A percentile compares a stretch with the other conserved stretches of the same genome.
phyloP scores from a whole-genome alignment of 2,113 vertebrate species.

The Eurystomus gularis region DNA sequence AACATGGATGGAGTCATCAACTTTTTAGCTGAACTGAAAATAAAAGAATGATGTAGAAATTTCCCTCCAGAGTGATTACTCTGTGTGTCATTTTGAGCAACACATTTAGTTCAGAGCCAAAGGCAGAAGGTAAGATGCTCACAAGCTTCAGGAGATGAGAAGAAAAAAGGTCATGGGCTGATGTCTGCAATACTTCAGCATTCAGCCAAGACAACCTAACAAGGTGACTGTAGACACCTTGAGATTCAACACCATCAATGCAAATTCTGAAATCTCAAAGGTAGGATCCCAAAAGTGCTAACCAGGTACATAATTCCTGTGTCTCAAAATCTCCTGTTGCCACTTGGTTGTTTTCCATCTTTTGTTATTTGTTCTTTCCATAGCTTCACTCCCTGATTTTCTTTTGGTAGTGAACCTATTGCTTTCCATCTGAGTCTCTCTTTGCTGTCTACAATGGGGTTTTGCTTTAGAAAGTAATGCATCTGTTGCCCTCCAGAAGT shows the following conservation, averaged over 20 bases:
- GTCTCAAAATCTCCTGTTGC: neutral
- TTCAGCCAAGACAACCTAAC: neutral
- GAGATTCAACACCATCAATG: neutral
- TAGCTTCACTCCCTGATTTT: neutral
- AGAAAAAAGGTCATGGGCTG: neutral
- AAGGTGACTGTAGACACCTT: neutral
- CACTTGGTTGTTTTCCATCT: neutral
- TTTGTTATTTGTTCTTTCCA: neutral
- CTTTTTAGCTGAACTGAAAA: neutral
- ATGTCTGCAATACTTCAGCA: neutral
- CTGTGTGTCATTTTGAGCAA: neutral
- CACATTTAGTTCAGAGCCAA: neutral
- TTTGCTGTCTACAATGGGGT: neutral
- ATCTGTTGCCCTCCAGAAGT: neutral
- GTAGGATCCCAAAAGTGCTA: neutral
- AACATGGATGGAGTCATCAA: neutral
- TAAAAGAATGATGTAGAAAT: neutral
- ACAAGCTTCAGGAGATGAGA: neutral
- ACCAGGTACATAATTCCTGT: neutral
- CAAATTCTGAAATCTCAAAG: neutral
- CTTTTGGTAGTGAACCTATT: neutral
- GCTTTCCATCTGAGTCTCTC: neutral
- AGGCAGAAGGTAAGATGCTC: neutral
- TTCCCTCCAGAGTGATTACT: neutral
- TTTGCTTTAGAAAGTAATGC: conserved; percentile 19